These are phyloP conservation scores for Chesias legatella DNA, from an alignment of 2,888 invertebrate genomes.

Conservation along the genomic window DNA sequence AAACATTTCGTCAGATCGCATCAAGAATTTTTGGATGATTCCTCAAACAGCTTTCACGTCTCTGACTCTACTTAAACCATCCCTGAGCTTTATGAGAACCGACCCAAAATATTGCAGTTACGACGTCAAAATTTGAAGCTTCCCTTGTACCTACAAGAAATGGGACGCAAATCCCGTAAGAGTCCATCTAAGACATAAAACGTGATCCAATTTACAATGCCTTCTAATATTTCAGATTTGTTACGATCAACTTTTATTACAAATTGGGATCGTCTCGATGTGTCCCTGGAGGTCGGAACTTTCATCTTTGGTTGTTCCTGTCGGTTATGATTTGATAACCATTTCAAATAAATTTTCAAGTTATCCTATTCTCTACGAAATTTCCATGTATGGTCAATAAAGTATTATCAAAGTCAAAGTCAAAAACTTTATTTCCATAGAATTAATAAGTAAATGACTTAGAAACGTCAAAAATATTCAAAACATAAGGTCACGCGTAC, in stretches of 20 bases:
- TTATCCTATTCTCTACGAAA: slow-evolving; percentile 29
- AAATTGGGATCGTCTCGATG: slow-evolving; percentile 62
- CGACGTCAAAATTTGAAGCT: slow-evolving; percentile 30
- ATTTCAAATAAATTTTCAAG: slow-evolving; percentile 34
- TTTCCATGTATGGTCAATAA: no score
- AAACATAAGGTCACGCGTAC: no score
- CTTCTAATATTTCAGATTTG: slow-evolving; percentile 66
- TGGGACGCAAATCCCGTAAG: slow-evolving; percentile 47
- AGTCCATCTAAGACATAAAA: slow-evolving; percentile 52
- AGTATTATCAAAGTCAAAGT: slow-evolving; percentile 25
- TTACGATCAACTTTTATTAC: slow-evolving; percentile 68
- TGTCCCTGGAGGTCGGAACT: slow-evolving; percentile 50
- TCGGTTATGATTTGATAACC: slow-evolving; percentile 40
- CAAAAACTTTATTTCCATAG: no score
- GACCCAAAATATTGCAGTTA: slow-evolving; percentile 27
- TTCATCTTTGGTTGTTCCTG: slow-evolving; percentile 44
- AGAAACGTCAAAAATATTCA: no score
- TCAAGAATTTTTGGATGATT: no score
- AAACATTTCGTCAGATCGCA: no score
- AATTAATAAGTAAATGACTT: no score
- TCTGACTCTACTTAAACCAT: slow-evolving; percentile 34
- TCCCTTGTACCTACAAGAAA: slow-evolving; percentile 39
- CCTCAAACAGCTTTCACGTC: slow-evolving; percentile 15
- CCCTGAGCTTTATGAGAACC: slow-evolving; percentile 30
- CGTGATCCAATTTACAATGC: slow-evolving; percentile 68